Base-by-base conservation (phyloP, 2,888 invertebrate species). In the Hirtodrosophila histrioides region DNA sequence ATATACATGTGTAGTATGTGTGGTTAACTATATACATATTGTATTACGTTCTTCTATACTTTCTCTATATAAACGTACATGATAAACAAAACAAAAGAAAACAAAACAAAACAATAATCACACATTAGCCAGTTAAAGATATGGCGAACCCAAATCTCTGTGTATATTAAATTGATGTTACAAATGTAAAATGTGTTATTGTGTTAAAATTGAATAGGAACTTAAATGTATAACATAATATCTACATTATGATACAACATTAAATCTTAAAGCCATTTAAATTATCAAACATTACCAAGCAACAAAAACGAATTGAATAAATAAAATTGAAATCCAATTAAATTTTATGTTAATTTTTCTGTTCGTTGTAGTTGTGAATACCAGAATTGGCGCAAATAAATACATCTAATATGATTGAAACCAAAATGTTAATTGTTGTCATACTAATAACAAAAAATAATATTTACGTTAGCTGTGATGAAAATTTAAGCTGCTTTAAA, bases 401-500 rank as follows among this genome's bases (percentile, higher is more conserved):
- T 41, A n/a, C 7, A 29, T 39, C 11, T 10, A 29, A 46, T n/a
- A 35, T 27, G 33, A 33, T 6, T 39, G 29, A 17, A 43, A 23
- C 36, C 39, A 29, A 29, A 46, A 33, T 29, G 8, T 12, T 45
- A 23, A 43, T 53, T 55, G 24, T 58, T 63, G 60, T 64, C 55
- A 67, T 43, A 27, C 27, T 6, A 62, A 37, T 69, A 37, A 35
- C 11, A 54, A 44, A 46, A 39, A 49, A 8, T 48, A 46, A 56
- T 27, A 61, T 78, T 69, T 64, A 82, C 82, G 72, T 80, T 80
- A 85, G 72, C 79, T 78, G 79, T 80, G 86, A 80, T 86, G 69
- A 45, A 73, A 63, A 53, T 43, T 60, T 8, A 51, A 65, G 58
- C 69, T 68, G 69, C 58, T 69, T 73, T 64, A 69, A 74, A 63